Conservation (phyloP, 2,113 vertebrate species). For the Calyptommatus sinebrachiatus region DNA sequence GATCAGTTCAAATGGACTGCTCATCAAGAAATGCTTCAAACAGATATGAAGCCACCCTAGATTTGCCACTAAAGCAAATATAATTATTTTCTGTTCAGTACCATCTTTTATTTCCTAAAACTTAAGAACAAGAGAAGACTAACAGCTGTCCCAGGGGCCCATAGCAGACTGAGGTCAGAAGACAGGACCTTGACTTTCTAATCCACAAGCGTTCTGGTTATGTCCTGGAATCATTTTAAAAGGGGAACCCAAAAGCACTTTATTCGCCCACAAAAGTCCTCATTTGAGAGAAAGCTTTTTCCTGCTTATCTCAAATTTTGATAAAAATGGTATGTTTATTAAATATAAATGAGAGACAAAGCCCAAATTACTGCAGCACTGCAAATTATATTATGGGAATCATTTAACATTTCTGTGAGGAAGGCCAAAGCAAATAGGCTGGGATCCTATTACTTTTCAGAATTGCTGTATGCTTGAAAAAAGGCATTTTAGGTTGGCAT, state of each 20-base stretch:
- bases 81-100: too few relatives aligned
- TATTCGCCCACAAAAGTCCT: not conserved
- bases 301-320: conserved; percentile 8
- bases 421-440: conserved; percentile 13
- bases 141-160: not conserved
- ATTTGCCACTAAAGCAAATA: too few relatives aligned
- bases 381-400: conserved; percentile 14
- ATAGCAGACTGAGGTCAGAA: not conserved
- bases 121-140: not conserved
- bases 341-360: conserved; percentile 12
- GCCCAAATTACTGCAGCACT: conserved; percentile 8
- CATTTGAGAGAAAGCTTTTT: not conserved
- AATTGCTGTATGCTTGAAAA: conserved; percentile 29
- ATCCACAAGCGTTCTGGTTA: not conserved
- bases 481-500: conserved; percentile 10
- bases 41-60: too few relatives aligned
- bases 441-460: conserved; percentile 21
- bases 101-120: not conserved
- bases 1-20: too few relatives aligned
- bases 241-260: conserved; percentile 1
- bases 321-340: conserved; percentile 8
- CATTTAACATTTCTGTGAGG: conserved; percentile 9
- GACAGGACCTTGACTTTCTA: not conserved
- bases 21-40: too few relatives aligned
- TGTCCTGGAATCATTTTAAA: not conserved